A percentile compares a stretch with the other conserved stretches of the same genome.
Evolutionary conservation across 2,797 vertebrate genomes (phyloP).

Genomic region (Manis crassicaudata): DNA sequence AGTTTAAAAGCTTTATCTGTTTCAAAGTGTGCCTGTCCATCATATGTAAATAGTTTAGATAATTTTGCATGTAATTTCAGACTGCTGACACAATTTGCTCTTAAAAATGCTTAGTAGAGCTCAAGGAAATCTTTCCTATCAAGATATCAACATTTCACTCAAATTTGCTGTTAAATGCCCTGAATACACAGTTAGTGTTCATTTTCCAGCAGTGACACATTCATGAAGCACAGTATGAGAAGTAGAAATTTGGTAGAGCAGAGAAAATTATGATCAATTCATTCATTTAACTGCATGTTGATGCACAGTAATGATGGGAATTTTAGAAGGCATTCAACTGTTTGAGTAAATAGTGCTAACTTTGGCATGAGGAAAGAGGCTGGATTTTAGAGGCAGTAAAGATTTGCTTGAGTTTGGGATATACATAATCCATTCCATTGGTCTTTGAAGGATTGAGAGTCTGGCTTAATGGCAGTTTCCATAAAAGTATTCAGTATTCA

Average conservation of each 20-base stretch:
- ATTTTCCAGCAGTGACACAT: slow-evolving; percentile 74
- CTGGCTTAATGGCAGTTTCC: slow-evolving; percentile 3
- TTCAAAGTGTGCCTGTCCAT: slow-evolving; percentile 59
- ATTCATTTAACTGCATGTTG: slow-evolving; percentile 81
- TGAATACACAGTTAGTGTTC: slow-evolving; percentile 75
- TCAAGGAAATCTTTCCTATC: slow-evolving; percentile 75
- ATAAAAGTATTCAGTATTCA: neutral
- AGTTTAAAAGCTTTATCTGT: slow-evolving; percentile 71
- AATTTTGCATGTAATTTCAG: slow-evolving; percentile 77
- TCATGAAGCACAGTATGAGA: slow-evolving; percentile 76
- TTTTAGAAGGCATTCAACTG: slow-evolving; percentile 72
- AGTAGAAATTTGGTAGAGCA: slow-evolving; percentile 72
- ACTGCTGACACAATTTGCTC: slow-evolving; percentile 77
- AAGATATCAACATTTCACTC: slow-evolving; percentile 74
- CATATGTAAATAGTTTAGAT: slow-evolving; percentile 67
- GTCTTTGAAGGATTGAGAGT: slow-evolving; percentile 29
- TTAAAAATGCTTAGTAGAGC: slow-evolving; percentile 77
- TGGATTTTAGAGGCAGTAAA: slow-evolving; percentile 43
- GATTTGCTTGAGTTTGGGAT: slow-evolving; percentile 42
- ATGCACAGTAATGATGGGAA: slow-evolving; percentile 72
- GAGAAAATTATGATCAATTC: slow-evolving; percentile 80
- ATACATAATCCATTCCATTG: slow-evolving; percentile 34
- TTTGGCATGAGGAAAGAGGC: slow-evolving; percentile 59
- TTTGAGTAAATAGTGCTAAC: slow-evolving; percentile 69
- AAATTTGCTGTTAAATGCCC: slow-evolving; percentile 70